Base-by-base conservation (phyloP, 2,797 vertebrate species). In the Tauraco hartlaubi region DNA sequence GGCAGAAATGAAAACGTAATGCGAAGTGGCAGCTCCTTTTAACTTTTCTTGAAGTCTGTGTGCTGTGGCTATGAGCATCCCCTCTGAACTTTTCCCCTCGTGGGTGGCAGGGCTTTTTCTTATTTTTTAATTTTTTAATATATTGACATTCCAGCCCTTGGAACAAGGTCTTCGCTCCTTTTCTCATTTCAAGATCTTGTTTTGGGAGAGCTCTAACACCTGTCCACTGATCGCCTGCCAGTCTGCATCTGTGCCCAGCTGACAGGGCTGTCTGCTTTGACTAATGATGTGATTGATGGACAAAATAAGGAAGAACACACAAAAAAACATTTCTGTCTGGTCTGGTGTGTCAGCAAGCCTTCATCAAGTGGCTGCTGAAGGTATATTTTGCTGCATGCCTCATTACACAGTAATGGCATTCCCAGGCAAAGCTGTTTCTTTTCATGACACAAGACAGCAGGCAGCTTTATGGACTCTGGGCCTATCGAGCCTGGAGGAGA, bases 251-350 rank as follows among this genome's bases (percentile, higher is more conserved):
- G 98, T 98, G 98, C 98, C 98, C 88, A 95, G 97, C 98, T 98
- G 98, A 98, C 98, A 98, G 98, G 97, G 97, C 98, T 98, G 98
- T 98, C 98, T 98, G 98, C 98, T 98, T 98, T 99, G 98, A 99
- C 98, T 99, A 99, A 99, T 99, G 98, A 98, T 98, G 98, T 99
- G 98, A 99, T 98, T 99, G 99, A 99, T 99, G 98, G 98, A 99
- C 98, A 98, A 98, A 98, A 98, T 99, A 98, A 98, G 98, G 98
- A 98, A 98, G 98, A 98, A 98, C 98, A 98, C 97, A 98, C 98
- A 98, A 98, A 98, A 98, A 98, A 98, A 96, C 98, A 98, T 98
- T 98, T 98, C 98, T 98, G 98, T 98, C 98, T 98, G 98, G 98
- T 98, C 98, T 98, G 97, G 98, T 98, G 98, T 99, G 99, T 99